phyloP scores from a whole-genome alignment of 2,113 vertebrate genomes.

The human (Homo sapiens) region GRCh38 chr4:128852501-128853000 shows the following conservation, averaged over 20 bases:
- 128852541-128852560: background rate
- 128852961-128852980: no score
- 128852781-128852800: background rate
- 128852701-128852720: background rate
- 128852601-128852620: background rate
- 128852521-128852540: background rate
- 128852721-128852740: background rate
- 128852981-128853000: no score
- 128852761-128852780: background rate
- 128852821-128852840: background rate
- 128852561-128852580: no score
- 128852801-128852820: background rate
- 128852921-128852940: no score
- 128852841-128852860: background rate
- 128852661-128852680: background rate
- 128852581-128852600: background rate
- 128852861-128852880: rapidly evolving
- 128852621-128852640: background rate
- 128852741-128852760: background rate
- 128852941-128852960: no score
- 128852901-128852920: background rate
- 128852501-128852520: background rate
- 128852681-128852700: background rate
- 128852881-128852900: background rate
- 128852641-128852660: background rate